Base-by-base conservation (phyloP, 2,888 invertebrate species). In the Autographa pulchrina region DNA sequence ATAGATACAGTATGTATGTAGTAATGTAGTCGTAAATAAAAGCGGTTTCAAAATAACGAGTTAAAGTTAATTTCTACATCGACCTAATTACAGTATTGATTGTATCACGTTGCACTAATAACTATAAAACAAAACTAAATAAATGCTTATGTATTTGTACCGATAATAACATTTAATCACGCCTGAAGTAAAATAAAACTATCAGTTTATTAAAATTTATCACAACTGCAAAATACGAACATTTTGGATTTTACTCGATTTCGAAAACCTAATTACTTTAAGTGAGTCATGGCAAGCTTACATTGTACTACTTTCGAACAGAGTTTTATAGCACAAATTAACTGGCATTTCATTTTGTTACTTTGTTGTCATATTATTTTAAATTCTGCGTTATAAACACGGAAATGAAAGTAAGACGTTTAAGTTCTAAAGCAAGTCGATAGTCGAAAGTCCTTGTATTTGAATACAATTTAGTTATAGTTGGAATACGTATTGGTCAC, bases 231-330 rank as follows among this genome's bases (percentile, higher is more conserved):
- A 31, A 65, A 48, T n/a, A 18, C 35, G 20, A 65, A 56, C n/a
- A 67, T 59, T 62, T n/a, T 31, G 13, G 60, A 38, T 74, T 71
- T 69, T 69, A 25, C 58, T n/a, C 38, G 32, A 61, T 61, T 64
- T 69, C 48, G 58, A 32, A 62, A 68, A 67, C 31, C 38, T 65
- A 63, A 65, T 77, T 80, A 67, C 31, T 16, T 61, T 43, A 65
- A 65, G 65, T 62, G 62, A 73, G 65, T 74, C 63, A 25, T 64
- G 61, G 41, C 43, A n/a, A 41, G 8, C 60, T 14, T 25, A 25
- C 25, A 25, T 25, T 16, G 35, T 31, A n/a, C n/a, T 31, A 18
- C 20, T 63, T 62, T 60, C 60, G 66, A 67, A 38, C 38, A 58
- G 31, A 60, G 43, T 54, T 59, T 66, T 70, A 62, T 59, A 56